phyloP scores from a whole-genome alignment of 2,113 vertebrate species.

The Gymnobelideus leadbeateri region DNA sequence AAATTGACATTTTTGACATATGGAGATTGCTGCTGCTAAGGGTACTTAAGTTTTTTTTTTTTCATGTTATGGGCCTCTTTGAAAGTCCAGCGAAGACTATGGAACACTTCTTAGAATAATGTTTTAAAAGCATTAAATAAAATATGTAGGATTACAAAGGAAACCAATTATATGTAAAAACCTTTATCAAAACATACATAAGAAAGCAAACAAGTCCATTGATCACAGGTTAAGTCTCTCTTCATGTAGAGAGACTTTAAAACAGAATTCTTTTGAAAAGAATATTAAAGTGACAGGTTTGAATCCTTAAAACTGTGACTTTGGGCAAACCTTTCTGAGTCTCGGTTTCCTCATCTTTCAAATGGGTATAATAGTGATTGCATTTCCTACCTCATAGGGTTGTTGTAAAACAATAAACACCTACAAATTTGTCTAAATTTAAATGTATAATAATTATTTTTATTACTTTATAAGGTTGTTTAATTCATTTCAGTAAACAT shows the following conservation, averaged over 20 bases:
- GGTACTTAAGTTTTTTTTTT: background rate
- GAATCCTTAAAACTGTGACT: background rate
- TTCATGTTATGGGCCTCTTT: background rate
- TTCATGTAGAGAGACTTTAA: background rate
- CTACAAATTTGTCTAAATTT: background rate
- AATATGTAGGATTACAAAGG: background rate
- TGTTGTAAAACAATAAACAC: background rate
- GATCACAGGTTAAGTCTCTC: background rate
- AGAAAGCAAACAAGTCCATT: background rate
- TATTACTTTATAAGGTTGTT: background rate
- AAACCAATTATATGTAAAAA: background rate
- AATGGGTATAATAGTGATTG: background rate
- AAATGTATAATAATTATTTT: background rate
- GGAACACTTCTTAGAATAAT: background rate
- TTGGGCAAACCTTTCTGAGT: background rate
- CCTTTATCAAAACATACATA: background rate
- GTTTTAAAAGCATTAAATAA: background rate
- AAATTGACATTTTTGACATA: constrained; percentile 25
- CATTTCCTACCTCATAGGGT: background rate
- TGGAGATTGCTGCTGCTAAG: background rate
- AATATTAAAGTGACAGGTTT: background rate
- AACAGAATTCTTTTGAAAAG: background rate
- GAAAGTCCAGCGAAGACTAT: background rate
- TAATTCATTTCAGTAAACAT: background rate
- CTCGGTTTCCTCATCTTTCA: background rate